phyloP scores from a whole-genome alignment of 2,888 invertebrate species.

The Chrysolina haemoptera region DNA sequence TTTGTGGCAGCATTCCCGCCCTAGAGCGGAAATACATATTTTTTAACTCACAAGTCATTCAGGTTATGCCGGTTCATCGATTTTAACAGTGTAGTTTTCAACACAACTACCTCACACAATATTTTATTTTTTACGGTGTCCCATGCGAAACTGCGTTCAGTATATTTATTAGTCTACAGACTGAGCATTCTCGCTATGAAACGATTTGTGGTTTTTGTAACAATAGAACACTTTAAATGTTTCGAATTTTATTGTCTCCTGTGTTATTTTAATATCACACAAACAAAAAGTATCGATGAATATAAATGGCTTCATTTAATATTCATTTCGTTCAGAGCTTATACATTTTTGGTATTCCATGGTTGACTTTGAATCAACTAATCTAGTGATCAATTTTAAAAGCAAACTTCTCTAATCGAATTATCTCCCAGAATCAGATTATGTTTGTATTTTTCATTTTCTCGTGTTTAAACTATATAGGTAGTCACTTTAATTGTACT shows the following conservation, averaged over 20 bases:
- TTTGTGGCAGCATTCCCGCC: no score
- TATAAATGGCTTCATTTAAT: conserved; percentile 48
- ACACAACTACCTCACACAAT: conserved; percentile 25
- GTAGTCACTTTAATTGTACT: no score
- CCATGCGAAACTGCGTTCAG: conserved; percentile 59
- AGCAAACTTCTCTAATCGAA: not conserved
- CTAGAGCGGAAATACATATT: no score
- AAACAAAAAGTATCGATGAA: conserved; percentile 54
- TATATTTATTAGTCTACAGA: conserved; percentile 66
- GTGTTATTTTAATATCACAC: conserved; percentile 61
- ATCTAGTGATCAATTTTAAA: not conserved
- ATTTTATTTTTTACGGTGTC: conserved; percentile 47
- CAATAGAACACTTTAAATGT: conserved; percentile 69
- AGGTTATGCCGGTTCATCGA: not conserved
- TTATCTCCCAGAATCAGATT: not conserved
- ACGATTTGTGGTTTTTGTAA: conserved; percentile 67
- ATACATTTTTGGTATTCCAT: conserved; percentile 1
- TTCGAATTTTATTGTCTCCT: conserved; percentile 66
- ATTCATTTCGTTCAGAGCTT: conserved; percentile 7
- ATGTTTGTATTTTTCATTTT: no score
- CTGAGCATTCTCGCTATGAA: conserved; percentile 63
- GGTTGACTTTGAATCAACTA: no score
- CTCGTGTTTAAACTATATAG: no score
- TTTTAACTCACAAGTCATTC: not conserved
- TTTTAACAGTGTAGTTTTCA: conserved; percentile 32